phyloP scores from a whole-genome alignment of 2,888 invertebrate species.

The Protodeltote pygarga region DNA sequence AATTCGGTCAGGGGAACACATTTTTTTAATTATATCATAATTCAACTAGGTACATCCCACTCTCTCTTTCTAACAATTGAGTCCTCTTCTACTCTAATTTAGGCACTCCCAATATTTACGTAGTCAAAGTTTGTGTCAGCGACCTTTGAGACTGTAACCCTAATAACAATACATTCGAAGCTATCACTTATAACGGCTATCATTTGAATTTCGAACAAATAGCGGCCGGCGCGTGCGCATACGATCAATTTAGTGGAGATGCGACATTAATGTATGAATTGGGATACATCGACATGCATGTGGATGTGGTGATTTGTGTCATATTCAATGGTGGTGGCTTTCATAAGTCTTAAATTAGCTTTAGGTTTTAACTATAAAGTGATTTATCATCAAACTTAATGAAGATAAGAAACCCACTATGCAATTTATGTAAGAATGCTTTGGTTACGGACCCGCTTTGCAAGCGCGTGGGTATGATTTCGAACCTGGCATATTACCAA shows the following conservation, averaged over 20 bases:
- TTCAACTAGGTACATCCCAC: too few relatives aligned
- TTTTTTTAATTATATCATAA: too few relatives aligned
- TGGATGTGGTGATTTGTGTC: background rate
- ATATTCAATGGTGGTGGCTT: background rate
- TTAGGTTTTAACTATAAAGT: too few relatives aligned
- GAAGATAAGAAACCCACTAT: too few relatives aligned
- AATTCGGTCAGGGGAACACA: too few relatives aligned
- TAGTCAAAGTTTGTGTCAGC: constrained; percentile 44
- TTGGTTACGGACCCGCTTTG: too few relatives aligned
- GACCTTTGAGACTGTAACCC: constrained; percentile 58
- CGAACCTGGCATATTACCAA: too few relatives aligned
- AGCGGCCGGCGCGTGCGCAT: constrained; percentile 50
- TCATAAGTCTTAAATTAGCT: too few relatives aligned
- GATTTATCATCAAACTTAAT: too few relatives aligned
- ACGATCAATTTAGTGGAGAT: constrained; percentile 37
- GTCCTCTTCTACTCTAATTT: constrained; percentile 7
- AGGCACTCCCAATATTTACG: constrained; percentile 14
- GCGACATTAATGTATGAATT: constrained; percentile 8
- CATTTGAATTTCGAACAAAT: constrained; percentile 57
- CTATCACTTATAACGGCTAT: constrained; percentile 44
- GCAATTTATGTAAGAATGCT: too few relatives aligned
- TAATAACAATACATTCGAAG: constrained; percentile 57
- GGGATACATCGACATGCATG: background rate
- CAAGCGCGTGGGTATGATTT: too few relatives aligned
- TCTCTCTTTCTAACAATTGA: constrained; percentile 16